These are phyloP conservation scores for Sylvietta virens DNA, from an alignment of 2,113 vertebrate genomes.

Conservation along the genomic window DNA sequence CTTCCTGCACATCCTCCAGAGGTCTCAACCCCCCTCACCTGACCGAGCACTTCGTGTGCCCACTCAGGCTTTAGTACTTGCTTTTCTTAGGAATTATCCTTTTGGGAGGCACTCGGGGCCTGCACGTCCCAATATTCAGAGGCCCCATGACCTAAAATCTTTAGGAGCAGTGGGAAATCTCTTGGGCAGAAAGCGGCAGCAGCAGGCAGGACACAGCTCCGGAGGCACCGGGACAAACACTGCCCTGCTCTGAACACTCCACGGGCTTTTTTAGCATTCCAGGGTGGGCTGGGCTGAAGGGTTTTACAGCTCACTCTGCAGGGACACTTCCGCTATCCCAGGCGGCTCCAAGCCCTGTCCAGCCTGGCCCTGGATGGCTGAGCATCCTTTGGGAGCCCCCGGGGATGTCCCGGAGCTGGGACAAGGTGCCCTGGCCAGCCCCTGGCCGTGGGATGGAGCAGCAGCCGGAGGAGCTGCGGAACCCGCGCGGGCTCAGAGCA, in stretches of 20 bases:
- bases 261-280: rapidly evolving
- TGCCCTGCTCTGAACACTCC: not conserved
- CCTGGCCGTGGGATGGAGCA: not conserved
- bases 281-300: not conserved
- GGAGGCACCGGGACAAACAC: rapidly evolving
- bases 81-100: not conserved
- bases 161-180: not conserved
- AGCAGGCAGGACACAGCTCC: not conserved
- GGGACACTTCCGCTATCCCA: rapidly evolving
- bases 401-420: not conserved
- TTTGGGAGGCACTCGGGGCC: rapidly evolving
- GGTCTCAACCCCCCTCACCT: not conserved
- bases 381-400: rapidly evolving
- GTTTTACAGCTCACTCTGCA: too few species aligned
- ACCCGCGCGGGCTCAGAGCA: rapidly evolving
- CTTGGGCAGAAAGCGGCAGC: not conserved
- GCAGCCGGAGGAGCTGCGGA: not conserved
- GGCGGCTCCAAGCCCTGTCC: not conserved
- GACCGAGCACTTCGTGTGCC: not conserved
- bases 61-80: not conserved
- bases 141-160: rapidly evolving
- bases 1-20: rapidly evolving
- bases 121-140: rapidly evolving
- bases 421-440: not conserved
- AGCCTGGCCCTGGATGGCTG: rapidly evolving